Base-by-base conservation (phyloP, 2,113 vertebrate species). In the Pogonocichla stellata region DNA sequence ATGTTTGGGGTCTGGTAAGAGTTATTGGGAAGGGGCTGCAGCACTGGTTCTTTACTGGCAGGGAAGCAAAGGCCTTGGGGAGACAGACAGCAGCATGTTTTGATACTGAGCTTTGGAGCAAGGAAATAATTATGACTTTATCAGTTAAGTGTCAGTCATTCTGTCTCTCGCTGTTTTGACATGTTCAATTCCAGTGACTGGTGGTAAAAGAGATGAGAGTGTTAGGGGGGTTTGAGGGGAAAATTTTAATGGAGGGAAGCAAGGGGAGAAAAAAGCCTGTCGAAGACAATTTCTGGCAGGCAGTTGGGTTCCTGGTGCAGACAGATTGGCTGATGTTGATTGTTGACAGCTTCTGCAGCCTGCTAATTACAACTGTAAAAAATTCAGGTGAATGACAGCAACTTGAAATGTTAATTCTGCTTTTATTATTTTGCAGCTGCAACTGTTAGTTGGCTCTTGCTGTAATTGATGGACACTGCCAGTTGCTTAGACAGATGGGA, bases 401-500 rank as follows among this genome's bases (percentile, higher is more conserved):
- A 98, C 98, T 95, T 99, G 98, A 98, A 98, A 97, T 92, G 88
- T 97, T 98, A 98, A 98, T 99, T 98, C 98, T 98, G 97, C 90
- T 95, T 98, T 97, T 99, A 98, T 98, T 98, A 97, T 98, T 98
- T 98, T 98, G 97, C 97, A 98, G 97, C 98, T 99, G 98, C 98
- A 98, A 98, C 98, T 98, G 98, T 97, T 98, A 96, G 96, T 97
- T 96, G 96, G 95, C 98, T 99, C 98, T 98, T 97, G 91, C 96
- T 94, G 57, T 99, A 99, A 99, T 99, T 99, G 98, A 99, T 99
- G 98, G 98, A 98, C 96, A 97, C 97, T 98, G 98, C 98, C 98
- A 98, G 98, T 98, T 98, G 98, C 98, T 98, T 71, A 98, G 98
- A 98, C 98, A 98, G 98, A 98, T 98, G 98, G 98, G 98, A 99